A percentile compares a stretch with the other conserved stretches of the same genome.
phyloP scores from a whole-genome alignment of 2,888 invertebrate genomes.

The Coelopa pilipes region DNA sequence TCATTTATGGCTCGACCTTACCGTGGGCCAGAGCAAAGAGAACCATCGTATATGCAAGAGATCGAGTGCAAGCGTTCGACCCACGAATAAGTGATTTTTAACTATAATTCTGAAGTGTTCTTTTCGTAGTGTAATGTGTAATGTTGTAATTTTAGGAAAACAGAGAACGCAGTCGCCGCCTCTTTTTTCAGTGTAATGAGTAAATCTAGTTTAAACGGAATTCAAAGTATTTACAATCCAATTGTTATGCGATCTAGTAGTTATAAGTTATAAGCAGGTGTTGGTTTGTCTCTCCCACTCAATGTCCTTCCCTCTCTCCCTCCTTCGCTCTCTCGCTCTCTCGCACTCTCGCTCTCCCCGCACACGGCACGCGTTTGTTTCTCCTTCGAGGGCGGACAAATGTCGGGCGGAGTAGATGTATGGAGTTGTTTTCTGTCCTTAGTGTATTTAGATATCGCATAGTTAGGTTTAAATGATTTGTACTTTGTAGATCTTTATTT shows the following conservation, averaged over 20 bases:
- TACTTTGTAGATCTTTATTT: too few relatives aligned
- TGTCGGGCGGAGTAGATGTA: too few relatives aligned
- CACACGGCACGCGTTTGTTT: too few relatives aligned
- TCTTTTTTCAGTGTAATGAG: conserved; percentile 4
- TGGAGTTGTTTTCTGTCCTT: neutral
- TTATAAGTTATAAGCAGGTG: neutral
- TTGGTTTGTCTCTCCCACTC: neutral
- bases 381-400: too few relatives aligned
- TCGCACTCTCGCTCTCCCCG: too few relatives aligned
- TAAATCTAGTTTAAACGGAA: conserved; percentile 27
- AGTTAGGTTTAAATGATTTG: too few relatives aligned
- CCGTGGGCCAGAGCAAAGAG: neutral
- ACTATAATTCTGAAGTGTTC: conserved; percentile 44
- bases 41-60: neutral
- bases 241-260: neutral
- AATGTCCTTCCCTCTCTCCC: too few relatives aligned
- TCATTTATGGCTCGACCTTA: neutral
- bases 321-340: too few relatives aligned
- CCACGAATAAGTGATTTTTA: conserved; percentile 57
- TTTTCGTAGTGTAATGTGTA: conserved; percentile 30
- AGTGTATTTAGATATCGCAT: neutral
- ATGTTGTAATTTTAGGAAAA: neutral
- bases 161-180: neutral
- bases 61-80: conserved; percentile 39
- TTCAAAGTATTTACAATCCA: conserved; percentile 15